Percentiles rank a stretch among this genome's conserved stretches.
Conservation (phyloP, 1,140 invertebrate genomes). For the Brachionus manjavacas region DNA sequence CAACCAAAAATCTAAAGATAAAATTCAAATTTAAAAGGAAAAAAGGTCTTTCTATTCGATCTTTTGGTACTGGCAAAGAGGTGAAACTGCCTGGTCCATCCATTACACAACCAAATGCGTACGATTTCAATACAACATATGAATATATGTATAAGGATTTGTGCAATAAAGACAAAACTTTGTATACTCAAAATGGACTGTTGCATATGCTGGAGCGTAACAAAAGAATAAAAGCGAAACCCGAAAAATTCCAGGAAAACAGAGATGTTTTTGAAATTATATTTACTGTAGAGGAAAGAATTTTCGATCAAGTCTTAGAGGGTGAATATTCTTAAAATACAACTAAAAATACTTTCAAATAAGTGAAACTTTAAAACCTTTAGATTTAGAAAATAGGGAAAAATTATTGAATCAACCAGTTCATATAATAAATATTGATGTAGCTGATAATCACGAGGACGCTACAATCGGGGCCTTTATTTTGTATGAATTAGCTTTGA, state of each 20-base stretch:
- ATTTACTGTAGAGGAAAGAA: constrained; percentile 93
- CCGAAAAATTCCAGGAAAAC: constrained; percentile 86
- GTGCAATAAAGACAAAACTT: constrained; percentile 61
- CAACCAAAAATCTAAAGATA: not conserved
- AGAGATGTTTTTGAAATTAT: constrained; percentile 91
- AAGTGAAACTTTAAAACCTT: not conserved
- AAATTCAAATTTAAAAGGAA: constrained; percentile 65
- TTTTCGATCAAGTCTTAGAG: constrained; percentile 86
- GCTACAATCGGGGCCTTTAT: constrained; percentile 98
- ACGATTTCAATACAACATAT: constrained; percentile 89
- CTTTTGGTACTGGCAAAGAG: constrained; percentile 89
- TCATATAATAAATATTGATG: constrained; percentile 97
- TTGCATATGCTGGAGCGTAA: constrained; percentile 98
- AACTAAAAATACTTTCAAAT: too few relatives aligned
- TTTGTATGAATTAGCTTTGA: constrained; percentile 85
- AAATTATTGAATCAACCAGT: constrained; percentile 60
- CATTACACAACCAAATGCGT: constrained; percentile 90
- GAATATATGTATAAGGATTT: constrained; percentile 96
- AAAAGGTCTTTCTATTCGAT: constrained; percentile 90
- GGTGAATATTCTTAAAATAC: not conserved
- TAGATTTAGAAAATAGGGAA: constrained; percentile 30
- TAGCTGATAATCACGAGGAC: constrained; percentile 99
- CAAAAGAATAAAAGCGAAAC: constrained; percentile 82
- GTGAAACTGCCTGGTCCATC: constrained; percentile 91
- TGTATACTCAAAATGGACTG: constrained; percentile 95